Base-by-base conservation (phyloP, 2,797 vertebrate species). In the Columba guinea region DNA sequence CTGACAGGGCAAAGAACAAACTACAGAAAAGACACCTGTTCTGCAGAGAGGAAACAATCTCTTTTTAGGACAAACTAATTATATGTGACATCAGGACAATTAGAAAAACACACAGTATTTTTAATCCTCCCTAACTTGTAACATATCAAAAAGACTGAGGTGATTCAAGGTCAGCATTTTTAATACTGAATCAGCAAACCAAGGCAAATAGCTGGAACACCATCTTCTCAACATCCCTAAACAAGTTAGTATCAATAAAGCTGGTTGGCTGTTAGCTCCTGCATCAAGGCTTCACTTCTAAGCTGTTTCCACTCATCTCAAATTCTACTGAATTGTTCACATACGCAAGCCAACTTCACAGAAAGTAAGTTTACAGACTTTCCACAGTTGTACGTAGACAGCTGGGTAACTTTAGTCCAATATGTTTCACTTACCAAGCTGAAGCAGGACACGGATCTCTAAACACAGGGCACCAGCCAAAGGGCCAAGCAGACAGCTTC, bases 1-100 rank as follows among this genome's bases (percentile, higher is more conserved):
- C 14, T 79, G 75, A n/a, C 28, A 59, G 26, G 17, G 55, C 41
- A 53, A 37, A 14, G 12, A 56, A 5, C 19, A 58, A 27, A 32
- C 21, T 30, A 30, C 46, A 83, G 49, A 24, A 93, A 76, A 59
- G 0, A 8, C 0, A 0, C 10, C 13, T 2, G 0, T 21, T 60
- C 62, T 35, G n/a, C 11, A 23, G 34, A 24, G 9, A 8, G 13
- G 35, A 73, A 69, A 1, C 8, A 6, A 9, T 9, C 24, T 30
- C 41, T 7, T 2, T 19, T 58, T 44, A 44, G 20, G n/a, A 63
- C 35, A 39, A 27, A 5, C 35, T 26, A 26, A 28, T 24, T 26
- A 4, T 1, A 0, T 2, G 5, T n/a, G 51, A n/a, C 26, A 70
- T 5, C n/a, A 30, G n/a, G 53, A 59, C 26, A 37, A 32, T 0